Conservation (phyloP, 2,888 invertebrate species). For the Holacanthella duospinosa region DNA sequence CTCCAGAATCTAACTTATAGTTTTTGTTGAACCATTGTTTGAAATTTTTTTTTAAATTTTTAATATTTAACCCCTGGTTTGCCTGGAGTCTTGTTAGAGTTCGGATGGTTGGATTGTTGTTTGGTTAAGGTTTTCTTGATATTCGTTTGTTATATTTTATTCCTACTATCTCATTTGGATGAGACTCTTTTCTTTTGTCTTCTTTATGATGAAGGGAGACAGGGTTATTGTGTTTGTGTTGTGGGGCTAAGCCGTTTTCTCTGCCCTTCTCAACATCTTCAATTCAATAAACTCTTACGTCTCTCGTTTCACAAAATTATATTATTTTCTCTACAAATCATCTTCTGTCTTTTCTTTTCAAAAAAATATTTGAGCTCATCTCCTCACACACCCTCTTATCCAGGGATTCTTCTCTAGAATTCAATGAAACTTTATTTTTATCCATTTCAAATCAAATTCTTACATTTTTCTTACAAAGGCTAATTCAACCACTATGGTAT, state of each 20-base stretch:
- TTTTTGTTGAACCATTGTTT: no score
- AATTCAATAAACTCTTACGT: neutral
- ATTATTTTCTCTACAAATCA: neutral
- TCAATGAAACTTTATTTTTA: neutral
- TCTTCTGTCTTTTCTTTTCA: neutral
- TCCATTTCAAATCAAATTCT: neutral
- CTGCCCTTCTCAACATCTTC: neutral
- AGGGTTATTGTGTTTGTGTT: neutral
- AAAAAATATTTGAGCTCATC: neutral
- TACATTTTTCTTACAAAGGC: neutral
- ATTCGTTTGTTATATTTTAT: constrained; percentile 15
- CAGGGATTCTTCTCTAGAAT: neutral
- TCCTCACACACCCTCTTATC: neutral
- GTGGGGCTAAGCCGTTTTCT: constrained; percentile 18
- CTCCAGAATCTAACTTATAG: no score
- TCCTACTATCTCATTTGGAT: neutral
- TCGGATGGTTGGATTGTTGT: constrained; percentile 29
- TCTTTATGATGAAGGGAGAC: constrained; percentile 4
- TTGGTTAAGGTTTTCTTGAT: constrained; percentile 31
- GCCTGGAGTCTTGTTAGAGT: constrained; percentile 31
- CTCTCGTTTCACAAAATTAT: neutral
- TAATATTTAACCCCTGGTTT: neutral
- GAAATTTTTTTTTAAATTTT: neutral
- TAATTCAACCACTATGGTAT: no score
- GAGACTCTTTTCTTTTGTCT: constrained; percentile 11